Base-by-base conservation (phyloP, 2,113 vertebrate genomes). In the Lethenteron reissneri region DNA sequence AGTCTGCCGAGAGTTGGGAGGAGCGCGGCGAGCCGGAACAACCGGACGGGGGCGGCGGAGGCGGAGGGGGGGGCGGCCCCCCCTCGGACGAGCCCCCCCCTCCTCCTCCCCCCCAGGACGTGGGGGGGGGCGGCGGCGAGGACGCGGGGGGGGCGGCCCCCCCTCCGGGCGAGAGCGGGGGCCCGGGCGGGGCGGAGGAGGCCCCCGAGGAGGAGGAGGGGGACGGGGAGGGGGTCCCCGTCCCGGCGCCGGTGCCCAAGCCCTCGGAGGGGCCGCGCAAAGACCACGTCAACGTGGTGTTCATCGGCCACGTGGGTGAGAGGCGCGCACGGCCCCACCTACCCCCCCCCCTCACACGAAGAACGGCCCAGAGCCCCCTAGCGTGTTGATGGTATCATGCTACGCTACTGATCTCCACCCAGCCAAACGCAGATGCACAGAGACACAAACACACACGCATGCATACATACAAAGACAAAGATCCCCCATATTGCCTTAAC, bases 281-380 rank as follows among this genome's bases (percentile, higher is more conserved):
- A 75, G 90, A 97, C 71, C 94, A 99, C 1, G 94, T 99, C 72
- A 99, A 99, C 56, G 94, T 96, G 71, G 94, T 99, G 57, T 97
- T 97, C 81, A 99, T 99, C 58, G 94, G 94, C 60, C 94, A 99
- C 0, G 94, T 99, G 70, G 94, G 94, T 99, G 74, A 78, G 94
- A 83, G 71, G 10, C 21, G 56, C 14, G 12, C 8, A 1, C 15
- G 11, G 41, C 41, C 41, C 41, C 41, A 7, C 41, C 41, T 2
- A 41, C 17, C 17, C 17, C 17, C 17, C 17, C 17, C 17, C 17
- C 17, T 19, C 17, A 19, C 25, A 25, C 25, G 25, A 25, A 25
- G 25, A 25, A 25, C 3, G 25, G 25, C 25, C 25, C 25, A 25
- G 25, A 25, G 25, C 41, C 41, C 41, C 41, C 41, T 41, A 41